Evolutionary conservation across 1,140 invertebrate species (phyloP).

Genomic region (Monochamus saltuarius): DNA sequence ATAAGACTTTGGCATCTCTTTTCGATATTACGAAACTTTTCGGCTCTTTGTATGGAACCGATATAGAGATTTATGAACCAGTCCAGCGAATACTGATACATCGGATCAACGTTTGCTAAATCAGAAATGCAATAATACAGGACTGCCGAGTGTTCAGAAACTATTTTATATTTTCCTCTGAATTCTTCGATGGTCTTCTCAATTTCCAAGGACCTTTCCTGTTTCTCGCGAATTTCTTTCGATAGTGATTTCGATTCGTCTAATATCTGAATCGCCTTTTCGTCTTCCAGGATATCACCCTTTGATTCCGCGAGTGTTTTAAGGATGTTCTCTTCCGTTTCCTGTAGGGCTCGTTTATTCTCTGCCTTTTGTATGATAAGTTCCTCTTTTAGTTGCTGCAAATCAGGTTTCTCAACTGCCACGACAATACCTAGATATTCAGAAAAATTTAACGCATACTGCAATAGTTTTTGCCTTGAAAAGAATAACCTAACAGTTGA

Average conservation of each 20-base stretch:
- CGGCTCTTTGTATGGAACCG: conserved; percentile 84
- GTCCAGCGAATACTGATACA: conserved; percentile 92
- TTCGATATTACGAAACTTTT: conserved; percentile 75
- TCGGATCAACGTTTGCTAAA: conserved; percentile 89
- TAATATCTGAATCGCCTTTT: conserved; percentile 83
- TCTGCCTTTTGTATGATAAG: conserved; percentile 83
- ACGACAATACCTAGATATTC: conserved; percentile 73
- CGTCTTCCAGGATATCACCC: conserved; percentile 91
- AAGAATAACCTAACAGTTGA: conserved; percentile 66
- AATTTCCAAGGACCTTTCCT: conserved; percentile 60
- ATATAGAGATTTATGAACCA: conserved; percentile 94
- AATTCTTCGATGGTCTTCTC: conserved; percentile 77
- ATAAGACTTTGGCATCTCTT: conserved; percentile 73
- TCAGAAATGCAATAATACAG: conserved; percentile 92
- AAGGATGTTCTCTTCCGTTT: conserved; percentile 90
- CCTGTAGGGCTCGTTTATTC: conserved; percentile 78
- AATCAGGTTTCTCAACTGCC: conserved; percentile 85
- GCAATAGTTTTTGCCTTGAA: not conserved
- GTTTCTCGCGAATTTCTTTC: conserved; percentile 79
- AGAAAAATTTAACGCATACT: not conserved
- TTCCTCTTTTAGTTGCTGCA: conserved; percentile 84
- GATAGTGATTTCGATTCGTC: conserved; percentile 85
- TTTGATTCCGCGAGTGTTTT: conserved; percentile 81
- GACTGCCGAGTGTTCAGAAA: conserved; percentile 82
- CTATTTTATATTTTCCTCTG: conserved; percentile 77